Conservation (phyloP, 2,797 vertebrate genomes). For the Pogoniulus pusillus region DNA sequence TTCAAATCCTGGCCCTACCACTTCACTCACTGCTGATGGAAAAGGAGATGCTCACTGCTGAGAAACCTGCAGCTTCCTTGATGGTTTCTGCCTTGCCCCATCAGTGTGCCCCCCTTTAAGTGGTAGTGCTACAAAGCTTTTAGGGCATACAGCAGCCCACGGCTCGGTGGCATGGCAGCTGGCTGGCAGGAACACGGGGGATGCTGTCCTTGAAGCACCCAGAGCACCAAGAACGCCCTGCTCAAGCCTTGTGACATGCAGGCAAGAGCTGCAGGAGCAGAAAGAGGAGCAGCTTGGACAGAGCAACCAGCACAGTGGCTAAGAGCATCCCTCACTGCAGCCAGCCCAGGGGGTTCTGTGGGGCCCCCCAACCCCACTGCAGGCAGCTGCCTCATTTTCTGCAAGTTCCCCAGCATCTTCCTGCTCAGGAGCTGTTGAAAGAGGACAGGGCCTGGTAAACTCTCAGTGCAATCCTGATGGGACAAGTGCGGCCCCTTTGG, state of each 20-base stretch:
- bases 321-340: neutral
- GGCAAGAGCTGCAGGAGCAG: neutral
- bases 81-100: neutral
- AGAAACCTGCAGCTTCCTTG: neutral
- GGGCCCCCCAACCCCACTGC: neutral
- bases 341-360: neutral
- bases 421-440: neutral
- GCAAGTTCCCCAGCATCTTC: neutral
- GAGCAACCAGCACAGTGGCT: neutral
- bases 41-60: neutral
- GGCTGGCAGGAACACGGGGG: neutral
- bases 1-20: neutral
- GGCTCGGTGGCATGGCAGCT: neutral
- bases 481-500: neutral
- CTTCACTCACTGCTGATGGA: neutral
- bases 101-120: neutral
- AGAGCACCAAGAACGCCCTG: neutral
- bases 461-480: neutral
- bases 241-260: accelerated
- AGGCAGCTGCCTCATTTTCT: neutral
- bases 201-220: neutral
- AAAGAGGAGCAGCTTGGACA: neutral
- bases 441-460: neutral
- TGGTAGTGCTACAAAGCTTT: neutral
- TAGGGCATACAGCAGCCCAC: accelerated